Base-by-base conservation (phyloP, 2,888 invertebrate species). In the Ectemnius cavifrons region DNA sequence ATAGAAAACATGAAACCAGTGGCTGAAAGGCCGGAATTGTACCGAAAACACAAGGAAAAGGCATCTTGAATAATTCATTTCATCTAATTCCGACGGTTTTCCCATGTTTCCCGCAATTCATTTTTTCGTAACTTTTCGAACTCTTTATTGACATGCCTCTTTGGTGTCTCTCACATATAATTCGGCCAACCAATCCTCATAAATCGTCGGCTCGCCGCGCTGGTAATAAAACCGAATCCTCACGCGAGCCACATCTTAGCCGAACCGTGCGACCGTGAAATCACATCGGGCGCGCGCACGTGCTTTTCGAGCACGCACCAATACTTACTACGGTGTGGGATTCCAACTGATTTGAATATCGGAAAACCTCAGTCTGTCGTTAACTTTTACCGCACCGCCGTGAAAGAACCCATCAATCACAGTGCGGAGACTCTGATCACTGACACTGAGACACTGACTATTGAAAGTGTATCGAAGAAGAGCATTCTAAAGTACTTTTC, bases 201-300 rank as follows among this genome's bases (percentile, higher is more conserved):
- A 52, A 52, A 52, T 52, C 52, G 52, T 13, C n/a, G 16, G 16
- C 52, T 52, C 52, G 4, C 16, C 52, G 49, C 18, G 49, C 65
- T 46, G 74, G 47, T 63, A 49, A 70, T 28, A 49, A 49, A 65
- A 60, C 8, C 5, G 6, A 14, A 37, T 27, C 47, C 77, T 67
- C 77, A 49, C 62, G 64, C 75, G 63, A 65, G 61, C 56, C 45
- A 59, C 74, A 65, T 76, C 74, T 81, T 78, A 76, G 71, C 73
- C 70, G 71, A 81, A 81, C 45, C 81, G 71, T 63, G 81, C 81
- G 74, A 81, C 73, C 81, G 77, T 81, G 81, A 81, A 81, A 81
- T 82, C 75, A 79, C 77, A 73, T 56, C 73, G 65, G 37, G 62
- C 81, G 75, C 81, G 73, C 79, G 79, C 72, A 74, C 77, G 37